Base-by-base conservation (phyloP, 2,888 invertebrate species). In the Heliconius charithonia region DNA sequence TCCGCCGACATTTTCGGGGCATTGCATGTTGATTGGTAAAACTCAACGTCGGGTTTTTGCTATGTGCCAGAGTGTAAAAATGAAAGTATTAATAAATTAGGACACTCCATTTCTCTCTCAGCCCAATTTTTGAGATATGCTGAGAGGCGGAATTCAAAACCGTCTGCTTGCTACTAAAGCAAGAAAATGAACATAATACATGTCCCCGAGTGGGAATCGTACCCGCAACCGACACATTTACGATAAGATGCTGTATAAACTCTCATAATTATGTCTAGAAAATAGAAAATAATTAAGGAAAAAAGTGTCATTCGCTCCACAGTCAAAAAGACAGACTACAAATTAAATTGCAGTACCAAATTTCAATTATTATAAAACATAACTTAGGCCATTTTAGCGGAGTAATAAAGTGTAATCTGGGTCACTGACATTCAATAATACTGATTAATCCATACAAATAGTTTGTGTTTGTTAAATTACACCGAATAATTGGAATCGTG, bases 381-480 rank as follows among this genome's bases (percentile, higher is more conserved):
- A 0, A n/a, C 25, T 62, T 25, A n/a, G 3, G 10, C 51, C 0
- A 10, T 45, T 70, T 70, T 51, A n/a, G 22, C 22, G 29, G 2
- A 2, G 4, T 2, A 32, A 73, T 22, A 59, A 56, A 73, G 19
- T 56, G n/a, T 72, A 29, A n/a, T 29, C 41, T 62, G 37, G 56
- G 22, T 37, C 27, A 37, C 37, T 66, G 27, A 45, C 37, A 25
- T 45, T 41, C 45, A 77, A 72, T 80, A 67, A 56, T 73, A 67
- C 41, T 71, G 71, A 59, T 63, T 73, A 78, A 45, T 72, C 69
- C 63, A 22, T 41, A 45, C 80, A 78, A 80, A 78, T 80, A 80
- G 77, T 71, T 78, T 66, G 56, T 78, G 63, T 76, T 78, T 80
- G 80, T 76, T 78, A 78, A 80, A 78, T 80, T 76, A 80, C 66